phyloP scores from a whole-genome alignment of 2,113 vertebrate species.

The Gulo gulo region DNA sequence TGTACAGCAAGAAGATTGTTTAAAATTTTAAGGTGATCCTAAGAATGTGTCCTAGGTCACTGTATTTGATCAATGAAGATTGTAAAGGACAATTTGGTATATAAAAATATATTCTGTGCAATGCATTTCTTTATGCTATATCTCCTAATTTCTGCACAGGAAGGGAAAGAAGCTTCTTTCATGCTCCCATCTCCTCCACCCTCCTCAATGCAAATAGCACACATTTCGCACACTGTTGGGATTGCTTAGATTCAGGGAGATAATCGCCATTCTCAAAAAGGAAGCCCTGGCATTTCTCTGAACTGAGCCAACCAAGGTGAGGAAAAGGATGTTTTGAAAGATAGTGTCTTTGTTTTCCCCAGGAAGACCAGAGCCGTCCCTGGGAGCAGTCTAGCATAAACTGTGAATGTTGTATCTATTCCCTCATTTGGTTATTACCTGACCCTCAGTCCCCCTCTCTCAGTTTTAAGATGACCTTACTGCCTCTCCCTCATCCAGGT shows the following conservation, averaged over 20 bases:
- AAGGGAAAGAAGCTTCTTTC: not conserved
- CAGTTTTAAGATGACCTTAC: not conserved
- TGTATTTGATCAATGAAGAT: not conserved
- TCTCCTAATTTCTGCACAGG: not conserved
- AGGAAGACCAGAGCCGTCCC: not conserved
- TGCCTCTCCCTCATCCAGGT: fast-evolving
- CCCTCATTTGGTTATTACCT: not conserved
- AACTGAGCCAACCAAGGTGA: not conserved
- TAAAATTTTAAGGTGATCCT: not conserved
- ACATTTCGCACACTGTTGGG: not conserved
- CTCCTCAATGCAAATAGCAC: constrained; percentile 15
- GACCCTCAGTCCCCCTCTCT: fast-evolving
- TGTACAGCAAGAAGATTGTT: not conserved
- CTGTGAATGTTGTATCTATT: not conserved
- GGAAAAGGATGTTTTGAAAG: not conserved
- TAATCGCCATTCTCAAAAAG: not conserved
- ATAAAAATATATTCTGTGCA: not conserved
- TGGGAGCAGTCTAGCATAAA: not conserved
- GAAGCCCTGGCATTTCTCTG: not conserved
- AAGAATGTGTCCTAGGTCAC: not conserved
- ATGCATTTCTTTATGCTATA: not conserved
- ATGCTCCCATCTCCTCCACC: not conserved
- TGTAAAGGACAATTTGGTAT: not conserved
- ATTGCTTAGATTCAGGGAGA: not conserved
- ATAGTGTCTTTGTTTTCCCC: not conserved